Evolutionary conservation across 2,113 vertebrate genomes (phyloP).

Genomic region (Zosterops borbonicus): DNA sequence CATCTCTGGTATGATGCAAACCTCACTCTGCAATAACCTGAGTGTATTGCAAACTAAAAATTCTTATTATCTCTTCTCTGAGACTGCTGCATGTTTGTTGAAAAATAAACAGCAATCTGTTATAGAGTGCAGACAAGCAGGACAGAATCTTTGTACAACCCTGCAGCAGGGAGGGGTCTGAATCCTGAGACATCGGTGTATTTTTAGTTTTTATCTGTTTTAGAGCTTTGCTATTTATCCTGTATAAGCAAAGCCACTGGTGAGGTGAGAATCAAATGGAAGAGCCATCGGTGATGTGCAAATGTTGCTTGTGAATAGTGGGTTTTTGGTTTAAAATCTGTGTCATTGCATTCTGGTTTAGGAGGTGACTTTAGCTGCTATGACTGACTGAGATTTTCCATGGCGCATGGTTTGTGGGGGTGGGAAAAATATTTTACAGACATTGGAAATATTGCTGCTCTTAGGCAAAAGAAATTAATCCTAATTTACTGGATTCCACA

Average conservation of each 20-base stretch:
- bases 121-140: neutral
- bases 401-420: neutral
- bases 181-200: neutral
- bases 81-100: neutral
- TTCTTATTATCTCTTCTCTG: neutral
- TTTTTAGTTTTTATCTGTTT: neutral
- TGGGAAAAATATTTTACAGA: neutral
- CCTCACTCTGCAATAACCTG: neutral
- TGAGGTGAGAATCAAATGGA: neutral
- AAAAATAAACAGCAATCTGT: neutral
- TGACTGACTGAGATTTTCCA: neutral
- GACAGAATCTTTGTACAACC: neutral
- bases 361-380: neutral
- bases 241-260: neutral
- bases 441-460: neutral
- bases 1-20: neutral
- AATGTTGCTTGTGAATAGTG: neutral
- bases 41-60: neutral
- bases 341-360: neutral
- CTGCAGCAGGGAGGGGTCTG: neutral
- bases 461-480: neutral
- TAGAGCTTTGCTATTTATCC: neutral
- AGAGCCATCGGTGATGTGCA: neutral
- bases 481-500: slow-evolving; percentile 9
- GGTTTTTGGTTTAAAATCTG: neutral